Evolutionary conservation across 2,888 invertebrate genomes (phyloP).

Genomic region (Mystacides longicornis): DNA sequence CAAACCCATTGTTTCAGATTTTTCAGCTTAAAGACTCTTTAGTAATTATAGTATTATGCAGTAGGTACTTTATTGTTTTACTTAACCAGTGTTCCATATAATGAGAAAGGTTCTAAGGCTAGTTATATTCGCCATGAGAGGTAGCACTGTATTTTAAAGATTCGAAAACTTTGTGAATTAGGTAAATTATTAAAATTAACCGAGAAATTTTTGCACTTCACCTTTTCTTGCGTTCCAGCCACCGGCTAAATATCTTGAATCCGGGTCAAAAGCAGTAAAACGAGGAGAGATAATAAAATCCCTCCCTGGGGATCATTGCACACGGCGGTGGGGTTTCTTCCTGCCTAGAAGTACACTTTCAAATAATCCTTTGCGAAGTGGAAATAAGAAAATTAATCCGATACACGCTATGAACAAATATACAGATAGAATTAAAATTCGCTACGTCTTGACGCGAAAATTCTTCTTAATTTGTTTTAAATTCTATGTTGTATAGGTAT

Average conservation of each 20-base stretch:
- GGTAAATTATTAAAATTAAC: too few relatives aligned
- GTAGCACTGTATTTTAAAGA: too few relatives aligned
- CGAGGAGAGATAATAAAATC: conserved; percentile 12
- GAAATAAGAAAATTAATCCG: conserved; percentile 3
- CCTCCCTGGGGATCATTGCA: conserved; percentile 11
- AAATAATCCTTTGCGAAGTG: background rate
- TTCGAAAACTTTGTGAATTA: too few relatives aligned
- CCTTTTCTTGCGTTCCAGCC: background rate
- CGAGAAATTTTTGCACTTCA: background rate
- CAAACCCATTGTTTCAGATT: too few relatives aligned
- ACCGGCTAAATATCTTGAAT: background rate
- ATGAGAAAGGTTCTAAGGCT: too few relatives aligned
- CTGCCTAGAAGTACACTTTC: background rate
- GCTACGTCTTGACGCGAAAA: background rate
- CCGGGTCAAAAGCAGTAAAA: conserved; percentile 10
- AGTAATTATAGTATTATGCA: too few relatives aligned
- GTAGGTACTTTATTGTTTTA: too few relatives aligned
- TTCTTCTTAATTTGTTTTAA: too few relatives aligned
- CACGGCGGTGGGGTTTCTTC: background rate
- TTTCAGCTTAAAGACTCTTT: too few relatives aligned
- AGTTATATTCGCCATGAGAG: too few relatives aligned
- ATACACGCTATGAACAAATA: conserved; percentile 1
- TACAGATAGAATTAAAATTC: background rate
- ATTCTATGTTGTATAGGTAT: too few relatives aligned
- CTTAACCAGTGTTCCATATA: too few relatives aligned